Conservation (phyloP, 1,140 invertebrate genomes). For the Neotoxoptera formosana region DNA sequence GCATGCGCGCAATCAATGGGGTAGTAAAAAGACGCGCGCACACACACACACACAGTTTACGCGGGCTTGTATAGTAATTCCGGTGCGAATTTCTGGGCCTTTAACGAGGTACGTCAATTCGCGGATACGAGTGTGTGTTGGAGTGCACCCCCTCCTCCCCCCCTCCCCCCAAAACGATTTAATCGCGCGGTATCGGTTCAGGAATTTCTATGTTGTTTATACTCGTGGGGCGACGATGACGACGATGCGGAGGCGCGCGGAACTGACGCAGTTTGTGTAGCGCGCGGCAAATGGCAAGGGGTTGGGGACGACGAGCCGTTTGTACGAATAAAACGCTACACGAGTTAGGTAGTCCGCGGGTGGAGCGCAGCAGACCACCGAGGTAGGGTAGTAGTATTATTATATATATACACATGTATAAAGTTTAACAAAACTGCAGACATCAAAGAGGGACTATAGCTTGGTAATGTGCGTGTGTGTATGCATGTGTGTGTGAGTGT, state of each 20-base stretch:
- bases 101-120: not conserved
- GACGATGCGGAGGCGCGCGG: not conserved
- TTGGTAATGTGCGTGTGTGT: not conserved
- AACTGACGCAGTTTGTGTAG: not conserved
- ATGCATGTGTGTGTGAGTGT: not conserved
- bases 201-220: conserved; percentile 5
- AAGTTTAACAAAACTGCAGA: conserved; percentile 54
- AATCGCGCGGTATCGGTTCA: not conserved
- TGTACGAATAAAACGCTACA: conserved; percentile 42
- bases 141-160: not conserved
- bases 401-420: not conserved
- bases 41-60: not conserved
- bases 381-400: not conserved
- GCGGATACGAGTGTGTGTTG: not conserved
- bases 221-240: not conserved
- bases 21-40: not conserved
- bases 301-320: not conserved
- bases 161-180: not conserved
- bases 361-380: not conserved
- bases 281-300: not conserved
- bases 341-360: not conserved
- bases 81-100: not conserved
- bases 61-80: not conserved
- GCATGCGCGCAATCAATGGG: not conserved
- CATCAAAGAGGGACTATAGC: conserved; percentile 37